Evolutionary conservation across 1,140 invertebrate species (phyloP).

Genomic region (Scaptomyza pallida): DNA sequence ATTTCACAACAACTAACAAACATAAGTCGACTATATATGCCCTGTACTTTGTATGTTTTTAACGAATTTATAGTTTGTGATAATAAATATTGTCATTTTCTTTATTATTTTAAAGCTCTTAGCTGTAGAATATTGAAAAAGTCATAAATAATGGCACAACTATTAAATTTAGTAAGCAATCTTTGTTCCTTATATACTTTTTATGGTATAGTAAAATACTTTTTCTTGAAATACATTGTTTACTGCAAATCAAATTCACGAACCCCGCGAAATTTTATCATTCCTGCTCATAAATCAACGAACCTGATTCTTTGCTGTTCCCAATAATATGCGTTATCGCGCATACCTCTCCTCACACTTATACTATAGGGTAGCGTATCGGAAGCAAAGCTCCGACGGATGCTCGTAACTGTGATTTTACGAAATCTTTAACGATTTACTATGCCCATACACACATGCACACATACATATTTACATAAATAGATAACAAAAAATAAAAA

Average conservation of each 20-base stretch:
- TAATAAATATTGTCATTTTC: too few relatives aligned
- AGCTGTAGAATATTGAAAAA: neutral
- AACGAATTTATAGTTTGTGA: too few relatives aligned
- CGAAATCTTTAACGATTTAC: constrained; percentile 35
- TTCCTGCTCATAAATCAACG: neutral
- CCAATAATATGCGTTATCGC: too few relatives aligned
- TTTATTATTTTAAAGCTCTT: too few relatives aligned
- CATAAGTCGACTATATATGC: constrained; percentile 4
- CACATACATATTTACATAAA: neutral
- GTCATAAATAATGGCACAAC: neutral
- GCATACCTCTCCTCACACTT: neutral
- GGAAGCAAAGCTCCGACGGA: constrained; percentile 19
- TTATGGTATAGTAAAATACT: neutral
- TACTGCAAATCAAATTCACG: neutral
- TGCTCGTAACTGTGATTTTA: constrained; percentile 41
- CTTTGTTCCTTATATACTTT: neutral
- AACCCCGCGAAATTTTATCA: neutral
- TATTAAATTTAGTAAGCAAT: too few relatives aligned
- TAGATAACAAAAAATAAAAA: neutral
- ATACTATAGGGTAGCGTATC: constrained; percentile 17
- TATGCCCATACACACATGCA: neutral
- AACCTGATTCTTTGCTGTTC: neutral
- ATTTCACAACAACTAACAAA: too few relatives aligned
- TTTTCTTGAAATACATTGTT: neutral
- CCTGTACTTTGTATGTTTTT: constrained; percentile 1